phyloP scores from a whole-genome alignment of 37 sponge, comb jelly and placozoan species.

The Oopsacas minuta region DNA sequence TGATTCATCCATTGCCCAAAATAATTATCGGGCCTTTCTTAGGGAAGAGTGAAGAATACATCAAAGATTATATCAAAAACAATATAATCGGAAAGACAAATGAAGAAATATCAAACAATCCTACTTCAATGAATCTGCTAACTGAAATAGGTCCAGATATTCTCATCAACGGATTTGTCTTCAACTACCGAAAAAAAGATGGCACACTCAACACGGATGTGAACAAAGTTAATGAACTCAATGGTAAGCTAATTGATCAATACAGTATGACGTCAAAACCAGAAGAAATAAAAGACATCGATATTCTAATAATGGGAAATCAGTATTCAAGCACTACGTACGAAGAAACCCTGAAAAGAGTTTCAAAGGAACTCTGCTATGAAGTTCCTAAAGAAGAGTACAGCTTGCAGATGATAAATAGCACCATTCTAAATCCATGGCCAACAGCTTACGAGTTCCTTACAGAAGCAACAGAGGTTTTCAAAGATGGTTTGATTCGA shows the following conservation, averaged over 20 bases:
- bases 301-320: neutral
- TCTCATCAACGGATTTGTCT: conserved; percentile 23
- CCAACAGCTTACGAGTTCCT: neutral
- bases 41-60: conserved; percentile 11
- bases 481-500: neutral
- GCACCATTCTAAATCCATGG: neutral
- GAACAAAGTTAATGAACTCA: neutral
- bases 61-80: neutral
- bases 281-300: neutral
- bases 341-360: neutral
- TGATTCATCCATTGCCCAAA: neutral
- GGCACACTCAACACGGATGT: neutral
- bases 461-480: neutral
- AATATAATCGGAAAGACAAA: conserved; percentile 18
- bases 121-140: conserved; percentile 14
- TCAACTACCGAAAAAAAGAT: conserved; percentile 13
- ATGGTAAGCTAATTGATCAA: neutral
- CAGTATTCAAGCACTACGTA: neutral
- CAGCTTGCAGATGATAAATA: neutral
- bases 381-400: neutral
- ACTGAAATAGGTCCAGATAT: conserved; percentile 21
- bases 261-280: neutral
- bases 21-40: neutral
- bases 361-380: neutral
- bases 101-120: neutral